Conservation (phyloP, 1,140 invertebrate species). For the Drosophila lini region DNA sequence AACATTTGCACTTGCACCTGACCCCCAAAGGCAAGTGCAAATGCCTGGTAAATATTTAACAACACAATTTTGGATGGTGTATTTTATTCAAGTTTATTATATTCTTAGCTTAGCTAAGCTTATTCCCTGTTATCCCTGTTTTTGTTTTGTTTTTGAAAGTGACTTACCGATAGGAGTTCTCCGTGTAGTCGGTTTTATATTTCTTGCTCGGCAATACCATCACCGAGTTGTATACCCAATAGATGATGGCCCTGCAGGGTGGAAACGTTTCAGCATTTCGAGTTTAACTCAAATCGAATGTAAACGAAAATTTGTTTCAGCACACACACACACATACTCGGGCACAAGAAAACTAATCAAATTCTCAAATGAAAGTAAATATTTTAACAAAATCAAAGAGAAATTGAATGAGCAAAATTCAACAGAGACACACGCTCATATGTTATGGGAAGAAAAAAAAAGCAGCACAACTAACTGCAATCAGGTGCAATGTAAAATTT, state of each 20-base stretch:
- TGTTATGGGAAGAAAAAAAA: neutral
- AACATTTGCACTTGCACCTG: constrained; percentile 46
- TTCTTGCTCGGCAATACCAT: constrained; percentile 94
- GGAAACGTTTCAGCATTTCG: constrained; percentile 23
- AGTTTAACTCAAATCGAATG: constrained; percentile 41
- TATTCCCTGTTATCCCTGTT: neutral
- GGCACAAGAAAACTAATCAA: constrained; percentile 49
- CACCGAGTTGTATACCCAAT: constrained; percentile 94
- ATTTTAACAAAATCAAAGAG: constrained; percentile 60
- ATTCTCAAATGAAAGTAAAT: constrained; percentile 59
- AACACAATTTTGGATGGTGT: constrained; percentile 32
- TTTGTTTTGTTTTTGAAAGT: constrained; percentile 3
- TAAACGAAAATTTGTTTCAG: constrained; percentile 38
- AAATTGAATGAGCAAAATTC: constrained; percentile 29
- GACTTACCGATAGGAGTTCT: constrained; percentile 90
- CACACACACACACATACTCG: neutral
- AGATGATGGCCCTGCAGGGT: constrained; percentile 90
- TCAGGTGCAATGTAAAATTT: constrained; percentile 19
- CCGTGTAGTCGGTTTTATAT: constrained; percentile 90
- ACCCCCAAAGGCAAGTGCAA: constrained; percentile 58
- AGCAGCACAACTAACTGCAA: constrained; percentile 25
- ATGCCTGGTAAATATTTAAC: constrained; percentile 76
- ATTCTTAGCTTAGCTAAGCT: neutral
- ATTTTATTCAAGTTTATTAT: constrained; percentile 7
- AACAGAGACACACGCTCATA: constrained; percentile 12